These are phyloP conservation scores for Meda fulgida DNA, from an alignment of 2,797 vertebrate genomes.

Conservation along the genomic window DNA sequence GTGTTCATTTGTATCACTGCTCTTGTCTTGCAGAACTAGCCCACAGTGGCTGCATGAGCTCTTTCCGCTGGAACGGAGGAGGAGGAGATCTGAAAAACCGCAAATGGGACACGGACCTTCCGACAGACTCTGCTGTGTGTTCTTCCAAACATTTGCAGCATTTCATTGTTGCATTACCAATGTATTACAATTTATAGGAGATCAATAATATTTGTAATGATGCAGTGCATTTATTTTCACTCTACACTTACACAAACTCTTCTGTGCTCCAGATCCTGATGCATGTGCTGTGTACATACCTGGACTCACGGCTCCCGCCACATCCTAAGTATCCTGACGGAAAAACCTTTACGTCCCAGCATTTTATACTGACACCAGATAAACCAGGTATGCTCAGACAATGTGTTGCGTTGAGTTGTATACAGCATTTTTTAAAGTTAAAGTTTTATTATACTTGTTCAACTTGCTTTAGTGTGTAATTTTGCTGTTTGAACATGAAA, in stretches of 20 bases:
- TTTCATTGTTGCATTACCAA: not conserved
- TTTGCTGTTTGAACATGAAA: not conserved
- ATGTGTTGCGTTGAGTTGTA: not conserved
- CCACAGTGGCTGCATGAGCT: conserved; percentile 98
- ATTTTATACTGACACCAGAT: conserved; percentile 92
- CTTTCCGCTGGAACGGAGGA: conserved; percentile 93
- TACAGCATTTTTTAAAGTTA: not conserved
- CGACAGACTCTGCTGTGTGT: conserved; percentile 92
- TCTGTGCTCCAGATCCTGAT: conserved; percentile 85
- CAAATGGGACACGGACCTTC: conserved; percentile 97
- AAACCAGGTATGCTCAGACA: conserved; percentile 77
- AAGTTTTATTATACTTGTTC: not conserved
- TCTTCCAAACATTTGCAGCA: not conserved
- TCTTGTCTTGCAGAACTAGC: conserved; percentile 84
- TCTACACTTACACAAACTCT: not conserved
- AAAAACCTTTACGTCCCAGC: conserved; percentile 96
- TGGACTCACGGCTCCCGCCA: conserved; percentile 93
- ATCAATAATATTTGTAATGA: not conserved
- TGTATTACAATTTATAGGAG: not conserved
- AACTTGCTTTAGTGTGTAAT: not conserved
- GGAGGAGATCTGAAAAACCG: conserved; percentile 92
- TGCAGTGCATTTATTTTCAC: not conserved
- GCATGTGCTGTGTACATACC: conserved; percentile 94
- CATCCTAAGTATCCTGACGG: conserved; percentile 98
- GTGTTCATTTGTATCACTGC: not conserved